Evolutionary conservation across 2,888 invertebrate species (phyloP).

Genomic region (Platycheirus rosarum): DNA sequence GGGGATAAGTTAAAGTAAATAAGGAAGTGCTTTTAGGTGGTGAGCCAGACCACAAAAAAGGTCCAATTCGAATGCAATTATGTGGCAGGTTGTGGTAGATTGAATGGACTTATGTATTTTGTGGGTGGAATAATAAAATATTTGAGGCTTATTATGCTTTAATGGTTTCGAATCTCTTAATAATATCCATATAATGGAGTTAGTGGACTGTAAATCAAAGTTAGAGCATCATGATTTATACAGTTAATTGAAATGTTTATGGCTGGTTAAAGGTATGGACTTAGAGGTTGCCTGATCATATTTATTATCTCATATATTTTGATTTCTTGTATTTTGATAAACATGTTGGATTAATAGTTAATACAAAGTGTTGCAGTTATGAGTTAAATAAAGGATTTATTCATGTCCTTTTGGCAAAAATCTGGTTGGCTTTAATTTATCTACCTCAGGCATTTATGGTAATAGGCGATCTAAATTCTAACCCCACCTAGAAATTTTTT

Average conservation of each 20-base stretch:
- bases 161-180: slow-evolving; percentile 15
- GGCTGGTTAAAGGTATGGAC: too few species aligned
- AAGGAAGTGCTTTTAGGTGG: slow-evolving; percentile 28
- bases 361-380: too few species aligned
- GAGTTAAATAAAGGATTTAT: too few species aligned
- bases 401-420: too few species aligned
- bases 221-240: not conserved
- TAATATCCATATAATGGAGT: slow-evolving; percentile 5
- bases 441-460: too few species aligned
- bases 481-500: too few species aligned
- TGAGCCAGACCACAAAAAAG: slow-evolving; percentile 32
- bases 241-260: not conserved
- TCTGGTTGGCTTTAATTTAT: too few species aligned
- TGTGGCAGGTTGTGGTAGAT: slow-evolving; percentile 20
- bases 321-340: too few species aligned
- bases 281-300: too few species aligned
- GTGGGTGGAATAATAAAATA: slow-evolving; percentile 15
- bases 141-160: slow-evolving; percentile 4
- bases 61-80: slow-evolving; percentile 40
- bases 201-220: slow-evolving; percentile 6
- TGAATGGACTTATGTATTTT: slow-evolving; percentile 12
- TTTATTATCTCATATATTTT: too few species aligned
- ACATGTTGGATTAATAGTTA: too few species aligned
- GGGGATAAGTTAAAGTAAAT: slow-evolving; percentile 16
- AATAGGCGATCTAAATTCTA: too few species aligned